These are phyloP conservation scores for Meliscaeva auricollis DNA, from an alignment of 2,888 invertebrate genomes.

Conservation along the genomic window DNA sequence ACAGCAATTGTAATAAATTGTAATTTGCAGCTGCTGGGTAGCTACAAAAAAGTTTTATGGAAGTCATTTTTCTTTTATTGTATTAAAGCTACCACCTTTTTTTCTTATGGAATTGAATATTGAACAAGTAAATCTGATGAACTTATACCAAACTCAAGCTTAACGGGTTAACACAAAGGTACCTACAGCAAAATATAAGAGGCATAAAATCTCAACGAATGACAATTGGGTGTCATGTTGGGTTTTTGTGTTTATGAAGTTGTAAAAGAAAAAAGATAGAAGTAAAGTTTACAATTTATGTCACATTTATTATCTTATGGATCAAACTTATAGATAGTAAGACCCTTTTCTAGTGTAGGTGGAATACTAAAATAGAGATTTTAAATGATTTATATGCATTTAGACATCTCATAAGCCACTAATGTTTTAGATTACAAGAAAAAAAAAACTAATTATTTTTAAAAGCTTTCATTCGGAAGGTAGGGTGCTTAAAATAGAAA, in stretches of 20 bases:
- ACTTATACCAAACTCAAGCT: slow-evolving; percentile 15
- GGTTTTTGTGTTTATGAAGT: not conserved
- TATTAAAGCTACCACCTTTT: slow-evolving; percentile 37
- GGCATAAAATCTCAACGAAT: not conserved
- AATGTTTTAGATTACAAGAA: no score
- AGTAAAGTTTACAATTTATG: slow-evolving; percentile 30
- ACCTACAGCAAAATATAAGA: not conserved
- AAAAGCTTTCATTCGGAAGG: no score
- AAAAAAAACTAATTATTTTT: no score
- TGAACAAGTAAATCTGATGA: slow-evolving; percentile 59
- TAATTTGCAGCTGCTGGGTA: slow-evolving; percentile 73
- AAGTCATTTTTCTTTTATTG: slow-evolving; percentile 37
- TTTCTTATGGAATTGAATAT: slow-evolving; percentile 25
- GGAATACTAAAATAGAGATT: no score
- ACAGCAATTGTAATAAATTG: slow-evolving; percentile 61
- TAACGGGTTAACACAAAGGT: slow-evolving; percentile 30
- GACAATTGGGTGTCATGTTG: slow-evolving; percentile 16
- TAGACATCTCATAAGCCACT: no score
- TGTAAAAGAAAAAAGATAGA: not conserved
- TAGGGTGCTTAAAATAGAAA: no score
- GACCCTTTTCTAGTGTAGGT: no score
- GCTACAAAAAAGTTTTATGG: slow-evolving; percentile 34
- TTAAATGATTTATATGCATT: no score
- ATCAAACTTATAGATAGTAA: no score
- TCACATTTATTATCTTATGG: no score